A percentile compares a stretch with the other conserved stretches of the same genome.
Evolutionary conservation across 1,140 invertebrate genomes (phyloP).

Genomic region (Camponotus floridanus): DNA sequence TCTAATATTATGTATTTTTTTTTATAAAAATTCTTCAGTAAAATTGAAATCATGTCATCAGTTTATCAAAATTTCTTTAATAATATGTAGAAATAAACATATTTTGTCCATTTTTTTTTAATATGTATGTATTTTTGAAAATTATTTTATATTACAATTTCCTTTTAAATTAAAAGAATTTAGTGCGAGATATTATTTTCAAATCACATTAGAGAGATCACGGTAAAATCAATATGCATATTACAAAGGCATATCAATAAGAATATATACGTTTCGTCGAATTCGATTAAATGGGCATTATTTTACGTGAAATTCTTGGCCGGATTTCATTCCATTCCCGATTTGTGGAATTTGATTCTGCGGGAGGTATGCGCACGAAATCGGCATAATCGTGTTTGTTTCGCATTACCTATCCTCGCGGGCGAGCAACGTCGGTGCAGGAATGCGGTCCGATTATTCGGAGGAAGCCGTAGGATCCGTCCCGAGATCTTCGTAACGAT

Average conservation of each 20-base stretch:
- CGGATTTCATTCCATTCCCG: constrained; percentile 45
- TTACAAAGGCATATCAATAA: constrained; percentile 11
- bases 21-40: background rate
- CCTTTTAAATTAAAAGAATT: background rate
- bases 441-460: constrained; percentile 68
- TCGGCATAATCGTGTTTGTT: constrained; percentile 60
- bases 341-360: constrained; percentile 55
- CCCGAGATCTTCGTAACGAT: constrained; percentile 54
- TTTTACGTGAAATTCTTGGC: constrained; percentile 36
- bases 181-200: background rate
- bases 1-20: too few relatives aligned
- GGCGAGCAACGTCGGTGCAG: constrained; percentile 41
- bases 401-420: constrained; percentile 57
- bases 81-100: background rate
- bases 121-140: background rate
- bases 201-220: background rate
- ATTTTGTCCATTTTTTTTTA: background rate
- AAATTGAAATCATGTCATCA: background rate
- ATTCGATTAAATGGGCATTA: constrained; percentile 19
- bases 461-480: constrained; percentile 53
- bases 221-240: too few relatives aligned
- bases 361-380: constrained; percentile 53
- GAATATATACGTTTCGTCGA: constrained; percentile 9
- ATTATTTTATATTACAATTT: background rate
- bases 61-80: background rate